Conservation (phyloP, 2,113 vertebrate species). For the Neofelis nebulosa region DNA sequence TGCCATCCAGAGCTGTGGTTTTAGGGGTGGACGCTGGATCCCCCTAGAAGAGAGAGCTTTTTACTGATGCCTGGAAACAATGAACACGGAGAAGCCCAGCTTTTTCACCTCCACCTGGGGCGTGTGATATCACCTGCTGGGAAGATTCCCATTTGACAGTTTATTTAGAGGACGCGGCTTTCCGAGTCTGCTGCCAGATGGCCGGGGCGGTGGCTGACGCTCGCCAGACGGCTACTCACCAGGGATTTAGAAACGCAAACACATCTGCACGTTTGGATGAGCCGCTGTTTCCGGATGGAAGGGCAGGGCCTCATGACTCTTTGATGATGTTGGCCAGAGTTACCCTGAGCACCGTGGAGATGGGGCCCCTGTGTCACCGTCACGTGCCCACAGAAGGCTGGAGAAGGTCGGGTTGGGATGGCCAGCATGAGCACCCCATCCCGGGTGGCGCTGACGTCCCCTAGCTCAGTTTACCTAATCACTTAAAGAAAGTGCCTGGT, state of each 20-base stretch:
- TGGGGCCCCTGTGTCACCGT: background rate
- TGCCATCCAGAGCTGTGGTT: background rate
- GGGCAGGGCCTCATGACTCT: background rate
- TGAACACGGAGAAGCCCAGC: fast-evolving
- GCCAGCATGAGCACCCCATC: fast-evolving
- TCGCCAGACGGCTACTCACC: background rate
- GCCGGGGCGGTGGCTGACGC: background rate
- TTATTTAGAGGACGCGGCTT: background rate
- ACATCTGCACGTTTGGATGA: background rate
- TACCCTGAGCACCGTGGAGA: fast-evolving
- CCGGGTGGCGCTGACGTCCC: fast-evolving
- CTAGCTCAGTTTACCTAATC: fast-evolving
- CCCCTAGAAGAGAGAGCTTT: background rate
- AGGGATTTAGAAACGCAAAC: background rate
- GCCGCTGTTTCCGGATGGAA: fast-evolving
- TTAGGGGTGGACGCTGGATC: fast-evolving
- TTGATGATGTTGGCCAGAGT: background rate
- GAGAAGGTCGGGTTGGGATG: fast-evolving
- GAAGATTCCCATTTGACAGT: background rate
- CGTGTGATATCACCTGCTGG: background rate
- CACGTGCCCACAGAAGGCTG: fast-evolving
- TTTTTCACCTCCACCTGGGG: fast-evolving
- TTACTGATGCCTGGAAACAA: background rate
- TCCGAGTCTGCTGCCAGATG: background rate
- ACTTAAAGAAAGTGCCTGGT: background rate